Conservation (phyloP, 2,888 invertebrate species). For the Colostygia pectinataria region DNA sequence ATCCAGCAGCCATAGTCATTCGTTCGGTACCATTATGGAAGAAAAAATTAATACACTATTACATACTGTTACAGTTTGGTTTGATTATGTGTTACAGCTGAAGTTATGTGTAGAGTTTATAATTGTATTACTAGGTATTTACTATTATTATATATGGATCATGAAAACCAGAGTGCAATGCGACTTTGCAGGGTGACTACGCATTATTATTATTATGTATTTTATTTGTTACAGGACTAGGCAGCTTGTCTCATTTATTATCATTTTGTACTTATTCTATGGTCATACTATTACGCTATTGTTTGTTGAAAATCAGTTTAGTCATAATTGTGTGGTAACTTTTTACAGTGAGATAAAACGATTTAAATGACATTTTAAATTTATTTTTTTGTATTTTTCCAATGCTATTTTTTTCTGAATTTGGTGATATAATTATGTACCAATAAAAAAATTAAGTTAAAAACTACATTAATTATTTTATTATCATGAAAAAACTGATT, state of each 20-base stretch:
- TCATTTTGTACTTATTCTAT: constrained; percentile 77
- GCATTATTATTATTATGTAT: constrained; percentile 51
- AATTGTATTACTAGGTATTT: constrained; percentile 71
- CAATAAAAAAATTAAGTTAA: background rate
- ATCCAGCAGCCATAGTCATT: constrained; percentile 81
- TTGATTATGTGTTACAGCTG: constrained; percentile 82
- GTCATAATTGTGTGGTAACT: constrained; percentile 42
- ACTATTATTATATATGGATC: constrained; percentile 75
- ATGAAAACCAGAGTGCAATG: constrained; percentile 82
- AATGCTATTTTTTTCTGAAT: constrained; percentile 13
- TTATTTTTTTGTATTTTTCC: constrained; percentile 12
- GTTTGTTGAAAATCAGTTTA: constrained; percentile 75
- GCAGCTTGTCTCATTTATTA: constrained; percentile 66
- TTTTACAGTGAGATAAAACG: constrained; percentile 21
- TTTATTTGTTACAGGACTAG: constrained; percentile 75
- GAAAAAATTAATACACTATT: constrained; percentile 80
- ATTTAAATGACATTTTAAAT: constrained; percentile 19
- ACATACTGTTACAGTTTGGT: constrained; percentile 81
- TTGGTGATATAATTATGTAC: constrained; percentile 16
- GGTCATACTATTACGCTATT: constrained; percentile 76
- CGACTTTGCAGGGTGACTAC: constrained; percentile 65
- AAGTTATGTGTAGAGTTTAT: constrained; percentile 78
- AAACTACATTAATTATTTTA: background rate
- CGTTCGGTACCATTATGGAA: constrained; percentile 81
- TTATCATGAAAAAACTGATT: constrained; percentile 63